These are phyloP conservation scores for Tachina lurida DNA, from an alignment of 2,888 invertebrate genomes.

Conservation along the genomic window DNA sequence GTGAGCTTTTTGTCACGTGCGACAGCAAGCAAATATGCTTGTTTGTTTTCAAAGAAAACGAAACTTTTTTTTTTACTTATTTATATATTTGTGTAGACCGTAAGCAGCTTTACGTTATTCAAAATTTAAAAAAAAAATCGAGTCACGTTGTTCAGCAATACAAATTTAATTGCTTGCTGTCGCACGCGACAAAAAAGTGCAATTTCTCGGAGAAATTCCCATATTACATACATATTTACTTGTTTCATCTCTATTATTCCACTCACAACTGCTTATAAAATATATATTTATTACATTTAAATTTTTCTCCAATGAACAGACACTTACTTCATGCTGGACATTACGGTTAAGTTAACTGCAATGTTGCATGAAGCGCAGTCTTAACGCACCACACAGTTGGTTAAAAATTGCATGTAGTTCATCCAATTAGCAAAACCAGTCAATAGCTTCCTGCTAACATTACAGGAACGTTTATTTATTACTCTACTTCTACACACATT, in stretches of 20 bases:
- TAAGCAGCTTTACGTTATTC: too few species aligned
- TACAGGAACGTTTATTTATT: conserved; percentile 67
- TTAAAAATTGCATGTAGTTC: conserved; percentile 69
- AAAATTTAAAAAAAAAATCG: too few species aligned
- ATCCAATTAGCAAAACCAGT: conserved; percentile 72
- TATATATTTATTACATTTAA: conserved; percentile 10
- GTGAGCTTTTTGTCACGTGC: too few species aligned
- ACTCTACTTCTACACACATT: conserved; percentile 37
- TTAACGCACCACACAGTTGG: conserved; percentile 53
- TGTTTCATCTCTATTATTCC: neutral
- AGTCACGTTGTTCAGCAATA: too few species aligned
- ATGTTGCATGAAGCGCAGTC: conserved; percentile 19
- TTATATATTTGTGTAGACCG: too few species aligned
- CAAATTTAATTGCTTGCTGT: too few species aligned
- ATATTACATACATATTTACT: too few species aligned
- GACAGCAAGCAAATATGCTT: too few species aligned
- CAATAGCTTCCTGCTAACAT: conserved; percentile 71
- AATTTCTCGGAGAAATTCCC: too few species aligned
- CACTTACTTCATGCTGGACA: conserved; percentile 10
- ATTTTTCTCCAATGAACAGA: neutral
- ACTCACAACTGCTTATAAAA: neutral
- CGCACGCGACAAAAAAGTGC: too few species aligned
- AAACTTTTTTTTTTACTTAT: too few species aligned
- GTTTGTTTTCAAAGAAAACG: too few species aligned
- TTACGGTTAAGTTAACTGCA: conserved; percentile 19